These are phyloP conservation scores for Taeniopygia guttata DNA, from an alignment of 2,797 vertebrate species.

Conservation along the genomic window DNA sequence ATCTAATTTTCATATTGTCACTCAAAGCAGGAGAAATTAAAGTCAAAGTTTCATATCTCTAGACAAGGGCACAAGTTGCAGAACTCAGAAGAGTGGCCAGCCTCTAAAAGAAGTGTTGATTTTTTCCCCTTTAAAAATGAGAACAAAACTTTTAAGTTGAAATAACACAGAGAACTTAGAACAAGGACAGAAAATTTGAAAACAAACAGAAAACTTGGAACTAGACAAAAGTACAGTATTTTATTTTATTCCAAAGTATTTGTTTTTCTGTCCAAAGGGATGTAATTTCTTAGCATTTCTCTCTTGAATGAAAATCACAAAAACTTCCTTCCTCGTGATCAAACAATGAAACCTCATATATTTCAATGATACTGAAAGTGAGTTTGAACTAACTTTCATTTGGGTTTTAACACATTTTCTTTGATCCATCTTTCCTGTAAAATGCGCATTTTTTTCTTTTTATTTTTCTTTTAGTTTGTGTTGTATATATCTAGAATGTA, in stretches of 20 bases:
- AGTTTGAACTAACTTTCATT: neutral
- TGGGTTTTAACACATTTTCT: neutral
- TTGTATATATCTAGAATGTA: neutral
- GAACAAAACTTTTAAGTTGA: neutral
- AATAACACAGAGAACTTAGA: neutral
- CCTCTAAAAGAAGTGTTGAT: neutral
- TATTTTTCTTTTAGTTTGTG: neutral
- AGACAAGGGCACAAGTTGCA: neutral
- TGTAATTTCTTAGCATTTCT: neutral
- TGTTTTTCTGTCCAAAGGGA: neutral
- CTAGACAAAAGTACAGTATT: neutral
- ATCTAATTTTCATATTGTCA: constrained; percentile 27
- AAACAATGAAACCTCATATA: neutral
- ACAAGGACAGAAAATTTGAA: neutral
- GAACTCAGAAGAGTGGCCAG: neutral
- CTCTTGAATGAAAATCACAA: neutral
- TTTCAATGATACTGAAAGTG: neutral
- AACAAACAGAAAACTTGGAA: neutral
- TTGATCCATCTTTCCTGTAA: neutral
- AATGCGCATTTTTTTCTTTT: neutral
- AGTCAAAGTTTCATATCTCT: neutral
- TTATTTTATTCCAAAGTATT: neutral
- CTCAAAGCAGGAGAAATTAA: neutral
- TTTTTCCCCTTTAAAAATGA: neutral
- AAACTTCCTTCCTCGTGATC: neutral